Base-by-base conservation (phyloP, 2,797 vertebrate genomes). In the Sebastiscus albofasciatus region DNA sequence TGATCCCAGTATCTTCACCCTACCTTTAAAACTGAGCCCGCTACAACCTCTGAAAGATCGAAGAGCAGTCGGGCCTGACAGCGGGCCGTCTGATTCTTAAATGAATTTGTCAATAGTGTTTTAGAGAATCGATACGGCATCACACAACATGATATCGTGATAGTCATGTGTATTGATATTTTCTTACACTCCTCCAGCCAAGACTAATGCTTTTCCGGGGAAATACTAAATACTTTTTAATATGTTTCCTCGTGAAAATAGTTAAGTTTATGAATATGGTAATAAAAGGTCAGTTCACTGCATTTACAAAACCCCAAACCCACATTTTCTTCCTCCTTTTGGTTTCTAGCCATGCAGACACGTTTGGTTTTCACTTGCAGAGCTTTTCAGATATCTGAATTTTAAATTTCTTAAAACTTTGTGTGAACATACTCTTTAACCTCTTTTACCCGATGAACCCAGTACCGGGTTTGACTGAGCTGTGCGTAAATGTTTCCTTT, bases 1-100 rank as follows among this genome's bases (percentile, higher is more conserved):
- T 42, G 39, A 42, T 42, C 0, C 2, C 39, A 42, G 42, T 46
- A 46, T 18, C 14, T 46, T 46, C 0, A 46, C 42, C 20, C 0
- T 49, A 49, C 1, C 16, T 49, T 8, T 49, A 18, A 49, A 49
- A 20, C 42, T 49, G 46, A 20, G 46, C 18, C 46, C 18, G 46
- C 46, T 4, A 18, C 46, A 18, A 49, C 46, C 46, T 49, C 46
- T 8, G 46, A 49, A 49, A 49, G 46, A 18, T 49, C 18, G 0
- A 20, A 49, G 2, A 46, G 42, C 42, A 46, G 42, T 16, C 14
- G 39, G 39, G 39, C 39, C 39, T 1, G 39, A 42, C 39, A 42
- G 39, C 39, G 39, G 39, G 1, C 39, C 6, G 39, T 16, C 39
- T 42, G 14, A 42, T 42, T 42, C 16, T 42, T 42, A 42, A 42